These are phyloP conservation scores for Anguilla japonica DNA, from an alignment of 2,113 vertebrate species.

Conservation along the genomic window DNA sequence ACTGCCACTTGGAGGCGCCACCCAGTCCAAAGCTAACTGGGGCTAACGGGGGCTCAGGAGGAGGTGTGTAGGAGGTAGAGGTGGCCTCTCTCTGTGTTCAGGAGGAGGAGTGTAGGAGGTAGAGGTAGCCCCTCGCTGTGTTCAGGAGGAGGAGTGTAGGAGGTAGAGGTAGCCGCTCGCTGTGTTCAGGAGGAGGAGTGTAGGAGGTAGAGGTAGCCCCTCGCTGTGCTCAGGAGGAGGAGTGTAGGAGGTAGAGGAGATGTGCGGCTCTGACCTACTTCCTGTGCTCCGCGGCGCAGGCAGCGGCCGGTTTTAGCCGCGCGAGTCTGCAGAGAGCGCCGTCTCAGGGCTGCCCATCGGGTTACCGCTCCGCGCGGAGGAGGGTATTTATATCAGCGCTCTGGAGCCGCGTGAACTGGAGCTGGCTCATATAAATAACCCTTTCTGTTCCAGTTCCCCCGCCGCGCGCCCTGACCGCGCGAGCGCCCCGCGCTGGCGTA, in stretches of 20 bases:
- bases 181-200: too few species aligned
- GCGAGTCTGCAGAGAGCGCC: conserved; percentile 44
- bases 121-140: too few species aligned
- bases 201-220: too few species aligned
- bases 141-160: too few species aligned
- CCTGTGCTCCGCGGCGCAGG: conserved; percentile 52
- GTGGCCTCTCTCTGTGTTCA: too few species aligned
- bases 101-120: too few species aligned
- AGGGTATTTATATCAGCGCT: background rate
- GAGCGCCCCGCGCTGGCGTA: too few species aligned
- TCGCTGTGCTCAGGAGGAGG: background rate
- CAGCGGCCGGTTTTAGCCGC: conserved; percentile 67
- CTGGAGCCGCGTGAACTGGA: conserved; percentile 1
- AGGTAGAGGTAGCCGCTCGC: too few species aligned
- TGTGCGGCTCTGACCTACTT: conserved; percentile 65
- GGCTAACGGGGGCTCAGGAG: background rate
- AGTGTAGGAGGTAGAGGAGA: conserved; percentile 14
- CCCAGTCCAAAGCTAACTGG: background rate
- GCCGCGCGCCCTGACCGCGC: background rate
- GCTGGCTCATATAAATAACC: conserved; percentile 25
- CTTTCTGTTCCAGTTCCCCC: conserved; percentile 8
- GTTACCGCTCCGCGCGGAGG: conserved; percentile 26
- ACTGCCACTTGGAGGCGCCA: background rate
- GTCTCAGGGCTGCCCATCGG: conserved; percentile 30
- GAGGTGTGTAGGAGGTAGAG: too few species aligned